Evolutionary conservation across 2,797 vertebrate species (phyloP), one percentile per base, ranked within the genome.

Genomic region (Sandelia bainsii): DNA sequence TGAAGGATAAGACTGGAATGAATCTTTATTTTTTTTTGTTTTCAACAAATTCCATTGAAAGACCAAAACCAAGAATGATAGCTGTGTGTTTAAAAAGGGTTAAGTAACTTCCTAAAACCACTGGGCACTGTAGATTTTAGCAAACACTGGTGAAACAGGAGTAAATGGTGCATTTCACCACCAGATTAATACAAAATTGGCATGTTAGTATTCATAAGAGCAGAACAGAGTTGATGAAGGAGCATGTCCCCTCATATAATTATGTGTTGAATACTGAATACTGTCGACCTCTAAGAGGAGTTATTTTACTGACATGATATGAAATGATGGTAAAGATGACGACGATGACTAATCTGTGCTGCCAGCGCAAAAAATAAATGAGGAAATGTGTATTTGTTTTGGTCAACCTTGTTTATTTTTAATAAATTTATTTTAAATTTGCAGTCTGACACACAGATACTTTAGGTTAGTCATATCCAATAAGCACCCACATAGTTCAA

Each of bases 401-500:
- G n/a, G 57, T 70, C 52, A 68, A 16, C 62, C 39, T 2, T 6
- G 32, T 71, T 65, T 77, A 69, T 79, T 81, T 83, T 78, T 65
- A 68, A 61, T 14, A 53, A 40, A 81, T 65, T 23, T 12, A 0
- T 12, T 27, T 34, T 54, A 48, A 57, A 66, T 74, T 62, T 4
- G 72, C 45, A 10, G 4, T 77, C 40, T 59, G 57, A 81, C 75
- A 23, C 69, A 40, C 45, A 45, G 29, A 39, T 39, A 13, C 37
- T 12, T n/a, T n/a, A n/a, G 32, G 46, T 7, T 3, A 32, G 49
- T 81, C 51, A 8, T 20, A 63, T 2, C 42, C 39, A 44, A 59
- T 80, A 70, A 85, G 84, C 65, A 17, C 71, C 49, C 37, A 20
- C 62, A 50, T 65, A 64, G 63, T 74, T 74, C 57, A 11, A 53